Evolutionary conservation across 2,888 invertebrate species (phyloP).

Genomic region (Ormyrus nitidulus): DNA sequence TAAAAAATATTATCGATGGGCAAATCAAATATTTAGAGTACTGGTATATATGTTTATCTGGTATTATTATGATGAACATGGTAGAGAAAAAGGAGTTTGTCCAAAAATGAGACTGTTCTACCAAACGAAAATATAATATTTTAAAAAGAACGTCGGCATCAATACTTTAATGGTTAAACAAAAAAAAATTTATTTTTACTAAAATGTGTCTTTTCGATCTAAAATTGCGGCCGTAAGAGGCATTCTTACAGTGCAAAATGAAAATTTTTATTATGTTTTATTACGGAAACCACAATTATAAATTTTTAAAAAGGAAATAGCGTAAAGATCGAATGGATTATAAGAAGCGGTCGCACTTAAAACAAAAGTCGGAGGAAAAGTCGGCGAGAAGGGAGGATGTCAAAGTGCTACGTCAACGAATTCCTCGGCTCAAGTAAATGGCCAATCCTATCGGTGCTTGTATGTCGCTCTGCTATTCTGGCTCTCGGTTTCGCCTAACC

Average conservation of each 20-base stretch:
- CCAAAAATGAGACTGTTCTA: too few relatives aligned
- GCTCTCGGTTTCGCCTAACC: slow-evolving; percentile 62
- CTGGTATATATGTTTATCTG: background rate
- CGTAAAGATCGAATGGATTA: background rate
- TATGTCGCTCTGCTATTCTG: slow-evolving; percentile 63
- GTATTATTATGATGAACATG: too few relatives aligned
- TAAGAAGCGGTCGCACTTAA: slow-evolving; percentile 6
- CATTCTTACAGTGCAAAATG: too few relatives aligned
- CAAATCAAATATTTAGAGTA: slow-evolving; percentile 5
- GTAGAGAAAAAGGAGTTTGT: too few relatives aligned
- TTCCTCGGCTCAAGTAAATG: slow-evolving; percentile 70
- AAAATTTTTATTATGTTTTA: too few relatives aligned
- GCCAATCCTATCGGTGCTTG: slow-evolving; percentile 66
- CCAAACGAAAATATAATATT: too few relatives aligned
- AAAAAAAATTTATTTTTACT: background rate
- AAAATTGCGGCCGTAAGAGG: too few relatives aligned
- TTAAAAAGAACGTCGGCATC: background rate
- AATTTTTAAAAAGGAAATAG: background rate
- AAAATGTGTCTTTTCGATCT: too few relatives aligned
- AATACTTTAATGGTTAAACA: background rate
- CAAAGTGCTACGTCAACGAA: slow-evolving; percentile 71
- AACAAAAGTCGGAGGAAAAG: slow-evolving; percentile 37
- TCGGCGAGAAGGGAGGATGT: slow-evolving; percentile 60
- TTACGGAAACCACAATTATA: background rate
- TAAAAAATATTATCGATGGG: background rate